Conservation (phyloP, 2,113 vertebrate species). For the Grus americana region DNA sequence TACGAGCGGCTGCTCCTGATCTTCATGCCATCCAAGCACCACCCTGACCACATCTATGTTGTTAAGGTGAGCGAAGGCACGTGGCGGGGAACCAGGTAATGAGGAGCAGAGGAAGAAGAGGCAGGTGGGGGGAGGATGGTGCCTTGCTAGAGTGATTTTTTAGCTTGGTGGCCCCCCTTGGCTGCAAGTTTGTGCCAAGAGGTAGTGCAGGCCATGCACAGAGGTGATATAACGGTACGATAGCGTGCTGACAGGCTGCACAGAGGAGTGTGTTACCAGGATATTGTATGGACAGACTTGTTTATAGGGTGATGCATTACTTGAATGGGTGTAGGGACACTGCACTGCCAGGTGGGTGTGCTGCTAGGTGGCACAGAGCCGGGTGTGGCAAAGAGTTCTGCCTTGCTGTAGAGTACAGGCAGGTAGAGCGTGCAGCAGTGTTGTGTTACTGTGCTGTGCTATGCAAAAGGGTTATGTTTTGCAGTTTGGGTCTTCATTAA, state of each 20-base stretch:
- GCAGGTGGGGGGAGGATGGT: background rate
- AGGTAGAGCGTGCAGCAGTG: background rate
- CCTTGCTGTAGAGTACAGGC: background rate
- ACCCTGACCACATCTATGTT: conserved; percentile 94
- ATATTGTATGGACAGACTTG: background rate
- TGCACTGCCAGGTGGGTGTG: background rate
- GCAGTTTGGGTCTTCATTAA: background rate
- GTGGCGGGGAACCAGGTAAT: background rate
- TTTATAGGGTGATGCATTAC: background rate
- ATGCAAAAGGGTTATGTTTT: background rate
- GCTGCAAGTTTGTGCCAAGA: background rate
- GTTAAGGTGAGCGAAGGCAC: conserved; percentile 83
- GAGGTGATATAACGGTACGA: background rate
- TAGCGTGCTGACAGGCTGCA: background rate
- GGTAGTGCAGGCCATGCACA: background rate
- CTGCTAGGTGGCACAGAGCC: background rate
- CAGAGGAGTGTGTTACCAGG: background rate
- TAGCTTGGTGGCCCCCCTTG: background rate
- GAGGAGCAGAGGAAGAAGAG: background rate
- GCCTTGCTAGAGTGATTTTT: background rate
- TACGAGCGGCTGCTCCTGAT: conserved; percentile 95
- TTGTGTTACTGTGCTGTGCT: background rate
- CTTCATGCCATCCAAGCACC: conserved; percentile 95
- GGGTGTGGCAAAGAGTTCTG: background rate
- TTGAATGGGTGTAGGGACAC: background rate